phyloP scores from a whole-genome alignment of 1,140 invertebrate species.

The Drosophila malerkotliana region DNA sequence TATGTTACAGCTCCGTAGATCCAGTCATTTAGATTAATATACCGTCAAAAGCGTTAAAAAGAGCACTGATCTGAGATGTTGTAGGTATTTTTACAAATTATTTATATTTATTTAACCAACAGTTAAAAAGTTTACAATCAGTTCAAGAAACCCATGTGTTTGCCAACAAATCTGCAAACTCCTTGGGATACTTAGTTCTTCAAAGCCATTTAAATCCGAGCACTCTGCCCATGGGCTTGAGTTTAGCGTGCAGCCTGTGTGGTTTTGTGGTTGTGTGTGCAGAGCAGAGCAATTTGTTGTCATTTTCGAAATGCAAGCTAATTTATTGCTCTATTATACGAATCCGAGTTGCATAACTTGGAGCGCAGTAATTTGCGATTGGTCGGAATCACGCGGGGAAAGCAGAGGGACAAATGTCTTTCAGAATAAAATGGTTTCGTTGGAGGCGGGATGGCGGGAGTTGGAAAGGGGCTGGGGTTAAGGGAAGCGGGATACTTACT shows the following conservation, averaged over 20 bases:
- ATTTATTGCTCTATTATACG: constrained; percentile 77
- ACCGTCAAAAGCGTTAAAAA: too few species aligned
- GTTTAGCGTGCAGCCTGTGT: constrained; percentile 17
- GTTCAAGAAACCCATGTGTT: neutral
- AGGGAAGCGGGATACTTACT: constrained; percentile 88
- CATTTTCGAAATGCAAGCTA: constrained; percentile 82
- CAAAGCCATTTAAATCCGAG: neutral
- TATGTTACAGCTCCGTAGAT: too few species aligned
- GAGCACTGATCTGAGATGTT: too few species aligned
- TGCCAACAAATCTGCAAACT: neutral
- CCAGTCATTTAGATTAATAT: too few species aligned
- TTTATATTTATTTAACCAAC: too few species aligned
- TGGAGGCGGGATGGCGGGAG: constrained; percentile 3
- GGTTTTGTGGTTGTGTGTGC: constrained; percentile 19
- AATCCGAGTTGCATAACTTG: constrained; percentile 68
- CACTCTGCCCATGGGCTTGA: constrained; percentile 8
- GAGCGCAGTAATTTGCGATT: constrained; percentile 74
- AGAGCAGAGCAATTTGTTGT: constrained; percentile 69
- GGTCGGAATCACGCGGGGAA: constrained; percentile 19
- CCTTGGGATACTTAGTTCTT: neutral
- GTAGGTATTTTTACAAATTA: too few species aligned
- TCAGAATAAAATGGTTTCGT: constrained; percentile 38
- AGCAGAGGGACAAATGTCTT: constrained; percentile 46
- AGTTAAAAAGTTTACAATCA: neutral
- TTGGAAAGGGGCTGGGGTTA: neutral